These are phyloP conservation scores for Scomber scombrus DNA, from an alignment of 2,113 vertebrate genomes.

Conservation along the genomic window DNA sequence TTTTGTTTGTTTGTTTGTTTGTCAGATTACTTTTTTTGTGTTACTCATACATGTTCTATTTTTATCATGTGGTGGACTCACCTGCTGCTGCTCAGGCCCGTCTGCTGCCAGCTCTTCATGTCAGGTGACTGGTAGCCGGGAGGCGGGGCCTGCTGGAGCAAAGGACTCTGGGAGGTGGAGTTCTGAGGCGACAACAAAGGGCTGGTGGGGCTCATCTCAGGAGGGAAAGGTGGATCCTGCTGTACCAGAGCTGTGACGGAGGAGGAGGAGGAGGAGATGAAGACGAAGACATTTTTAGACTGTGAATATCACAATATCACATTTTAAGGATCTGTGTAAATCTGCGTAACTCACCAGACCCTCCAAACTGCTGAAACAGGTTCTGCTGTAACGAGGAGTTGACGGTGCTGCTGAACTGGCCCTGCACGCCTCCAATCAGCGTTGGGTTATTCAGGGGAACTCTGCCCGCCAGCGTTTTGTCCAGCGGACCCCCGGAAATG, in stretches of 20 bases:
- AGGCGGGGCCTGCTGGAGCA: conserved; percentile 90
- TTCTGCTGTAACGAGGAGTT: conserved; percentile 90
- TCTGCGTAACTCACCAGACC: conserved; percentile 83
- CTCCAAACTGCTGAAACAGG: conserved; percentile 92
- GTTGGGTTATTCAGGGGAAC: conserved; percentile 86
- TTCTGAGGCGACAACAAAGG: conserved; percentile 92
- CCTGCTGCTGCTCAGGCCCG: conserved; percentile 88
- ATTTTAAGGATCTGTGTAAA: too few relatives aligned
- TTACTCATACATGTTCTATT: too few relatives aligned
- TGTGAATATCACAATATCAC: too few relatives aligned
- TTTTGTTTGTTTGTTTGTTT: too few relatives aligned
- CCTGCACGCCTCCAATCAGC: conserved; percentile 88
- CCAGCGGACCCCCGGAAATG: conserved; percentile 83
- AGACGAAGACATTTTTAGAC: too few relatives aligned
- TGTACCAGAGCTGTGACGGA: conserved; percentile 87
- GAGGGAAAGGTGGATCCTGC: conserved; percentile 89
- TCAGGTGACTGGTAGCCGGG: conserved; percentile 94
- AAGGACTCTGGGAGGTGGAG: conserved; percentile 90
- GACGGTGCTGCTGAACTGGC: conserved; percentile 87
- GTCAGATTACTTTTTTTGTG: too few relatives aligned
- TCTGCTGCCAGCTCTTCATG: conserved; percentile 94
- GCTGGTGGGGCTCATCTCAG: conserved; percentile 92
- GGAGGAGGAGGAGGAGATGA: too few relatives aligned
- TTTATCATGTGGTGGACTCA: conserved; percentile 64
- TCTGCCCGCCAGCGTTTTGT: conserved; percentile 85